Evolutionary conservation across 2,888 invertebrate species (phyloP), one percentile per base, ranked within the genome.

Genomic region (Tipula confusa): DNA sequence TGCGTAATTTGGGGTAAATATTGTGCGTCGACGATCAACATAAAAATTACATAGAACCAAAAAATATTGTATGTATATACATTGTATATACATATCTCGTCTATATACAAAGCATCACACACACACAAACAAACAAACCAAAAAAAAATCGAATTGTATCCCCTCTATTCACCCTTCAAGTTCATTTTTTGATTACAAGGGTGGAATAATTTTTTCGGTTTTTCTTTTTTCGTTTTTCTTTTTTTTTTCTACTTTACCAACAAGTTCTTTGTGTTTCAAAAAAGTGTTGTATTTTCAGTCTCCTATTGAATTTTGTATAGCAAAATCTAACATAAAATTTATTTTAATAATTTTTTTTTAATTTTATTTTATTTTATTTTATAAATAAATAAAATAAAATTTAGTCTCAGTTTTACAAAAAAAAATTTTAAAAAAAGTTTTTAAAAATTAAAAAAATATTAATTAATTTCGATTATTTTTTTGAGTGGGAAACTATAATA

Each of bases 251-350:
- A 36, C 85, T 86, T 85, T 84, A 84, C 85, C 84, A 85, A 84
- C 84, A 85, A 84, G 83, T 84, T 85, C 84, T 85, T 84, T 85
- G 85, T 83, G 84, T 84, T 86, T 80, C 31, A n/a, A 29, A 80
- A 29, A 80, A 80, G 80, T 80, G 80, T 80, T 80, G 80, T 80
- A 80, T 88, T 88, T 89, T 88, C 88, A 89, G 89, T 89, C 89
- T 89, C 88, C 88, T 88, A 88, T 89, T 89, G 89, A 89, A 88
- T 89, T 89, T 89, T 89, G 89, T 89, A 89, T 89, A 89, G 89
- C 89, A 89, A 89, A 89, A 89, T 89, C 89, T 88, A 88, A 88
- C 64, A 88, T 80, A 80, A 80, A 29, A 80, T 80, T 80, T 64
- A 64, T 64, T 64, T 64, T 64, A 64, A 64, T 64, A 64, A 64